Conservation (phyloP, 2,797 vertebrate genomes). For the Lindbergichthys nudifrons region DNA sequence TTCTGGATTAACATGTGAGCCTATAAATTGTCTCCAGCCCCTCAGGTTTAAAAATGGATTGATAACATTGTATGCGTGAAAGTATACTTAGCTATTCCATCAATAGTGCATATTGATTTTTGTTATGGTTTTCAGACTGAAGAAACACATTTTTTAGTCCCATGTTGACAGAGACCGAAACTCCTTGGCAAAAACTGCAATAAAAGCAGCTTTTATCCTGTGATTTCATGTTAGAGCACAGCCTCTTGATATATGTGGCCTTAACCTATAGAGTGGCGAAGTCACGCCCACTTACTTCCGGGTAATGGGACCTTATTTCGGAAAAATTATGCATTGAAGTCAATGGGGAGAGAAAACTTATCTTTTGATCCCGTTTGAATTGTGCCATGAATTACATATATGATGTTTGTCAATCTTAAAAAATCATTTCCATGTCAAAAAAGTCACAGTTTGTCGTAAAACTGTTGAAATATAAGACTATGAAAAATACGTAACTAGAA, state of each 20-base stretch:
- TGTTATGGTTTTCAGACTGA: slow-evolving; percentile 2
- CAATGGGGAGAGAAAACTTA: too few species aligned
- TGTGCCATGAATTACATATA: too few species aligned
- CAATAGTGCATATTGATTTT: slow-evolving; percentile 19
- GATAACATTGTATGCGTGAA: neutral
- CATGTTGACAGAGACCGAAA: slow-evolving; percentile 5
- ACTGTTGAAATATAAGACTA: too few species aligned
- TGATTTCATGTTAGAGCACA: neutral
- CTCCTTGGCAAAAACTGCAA: neutral
- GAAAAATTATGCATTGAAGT: too few species aligned
- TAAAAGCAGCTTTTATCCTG: slow-evolving; percentile 8
- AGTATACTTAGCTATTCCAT: slow-evolving; percentile 3
- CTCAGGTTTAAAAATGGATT: neutral
- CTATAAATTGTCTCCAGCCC: neutral
- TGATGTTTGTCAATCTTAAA: too few species aligned
- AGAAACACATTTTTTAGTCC: neutral
- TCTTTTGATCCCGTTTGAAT: too few species aligned
- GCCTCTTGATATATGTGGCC: neutral
- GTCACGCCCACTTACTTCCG: too few species aligned
- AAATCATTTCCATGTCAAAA: too few species aligned
- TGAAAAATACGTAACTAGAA: too few species aligned
- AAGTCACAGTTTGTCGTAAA: too few species aligned
- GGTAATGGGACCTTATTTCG: too few species aligned
- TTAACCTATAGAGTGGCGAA: too few species aligned
- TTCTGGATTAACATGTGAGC: neutral